Evolutionary conservation across 2,797 vertebrate species (phyloP).

Genomic region (Gallirallus australis): DNA sequence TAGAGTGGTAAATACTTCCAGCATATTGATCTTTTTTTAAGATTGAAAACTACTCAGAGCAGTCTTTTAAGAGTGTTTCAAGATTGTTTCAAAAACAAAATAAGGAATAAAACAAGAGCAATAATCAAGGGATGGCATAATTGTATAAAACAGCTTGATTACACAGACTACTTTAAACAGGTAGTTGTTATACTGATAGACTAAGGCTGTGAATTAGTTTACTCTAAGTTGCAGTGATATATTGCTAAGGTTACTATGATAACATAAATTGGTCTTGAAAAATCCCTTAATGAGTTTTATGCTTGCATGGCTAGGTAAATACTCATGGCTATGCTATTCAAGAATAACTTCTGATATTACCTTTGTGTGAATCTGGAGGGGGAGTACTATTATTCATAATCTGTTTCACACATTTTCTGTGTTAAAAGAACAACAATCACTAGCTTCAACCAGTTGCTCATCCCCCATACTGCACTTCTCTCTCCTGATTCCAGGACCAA

Average conservation of each 20-base stretch:
- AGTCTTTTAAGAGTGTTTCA: neutral
- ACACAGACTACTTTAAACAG: neutral
- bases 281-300: neutral
- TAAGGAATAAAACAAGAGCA: neutral
- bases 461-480: rapidly evolving
- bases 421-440: neutral
- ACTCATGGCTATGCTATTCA: neutral
- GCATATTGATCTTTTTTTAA: neutral
- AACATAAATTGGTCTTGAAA: neutral
- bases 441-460: neutral
- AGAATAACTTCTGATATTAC: neutral
- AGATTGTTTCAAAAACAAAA: neutral
- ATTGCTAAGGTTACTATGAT: neutral
- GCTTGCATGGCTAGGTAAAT: neutral
- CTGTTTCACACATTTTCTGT: neutral
- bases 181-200: neutral
- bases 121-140: neutral
- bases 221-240: neutral
- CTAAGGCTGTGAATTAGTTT: neutral
- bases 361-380: neutral
- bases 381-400: neutral
- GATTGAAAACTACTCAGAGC: neutral
- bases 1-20: neutral
- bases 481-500: neutral
- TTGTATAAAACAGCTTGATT: neutral